phyloP scores from a whole-genome alignment of 2,888 invertebrate genomes.

The Spisula subtruncata region DNA sequence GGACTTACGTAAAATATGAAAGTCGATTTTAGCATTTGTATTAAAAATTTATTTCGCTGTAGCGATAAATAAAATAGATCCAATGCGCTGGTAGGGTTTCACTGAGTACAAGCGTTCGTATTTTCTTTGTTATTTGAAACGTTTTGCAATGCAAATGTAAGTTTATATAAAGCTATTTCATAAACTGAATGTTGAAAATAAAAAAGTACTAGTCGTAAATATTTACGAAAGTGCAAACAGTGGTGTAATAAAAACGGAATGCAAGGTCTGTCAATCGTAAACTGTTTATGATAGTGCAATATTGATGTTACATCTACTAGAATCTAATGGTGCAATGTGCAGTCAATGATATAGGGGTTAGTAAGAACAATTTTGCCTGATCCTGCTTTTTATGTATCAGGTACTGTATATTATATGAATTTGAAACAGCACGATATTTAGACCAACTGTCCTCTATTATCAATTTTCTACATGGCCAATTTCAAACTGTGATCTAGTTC shows the following conservation, averaged over 20 bases:
- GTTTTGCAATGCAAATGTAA: background rate
- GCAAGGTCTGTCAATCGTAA: background rate
- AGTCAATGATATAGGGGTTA: too few species aligned
- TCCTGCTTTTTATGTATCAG: too few species aligned
- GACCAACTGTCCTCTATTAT: too few species aligned
- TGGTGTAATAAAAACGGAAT: background rate
- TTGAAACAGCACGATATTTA: too few species aligned
- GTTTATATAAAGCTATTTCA: background rate
- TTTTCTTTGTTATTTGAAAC: constrained; percentile 11
- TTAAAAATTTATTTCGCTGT: background rate
- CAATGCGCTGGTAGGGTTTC: background rate
- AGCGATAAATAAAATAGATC: background rate
- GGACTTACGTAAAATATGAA: background rate
- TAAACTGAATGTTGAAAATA: constrained; percentile 4
- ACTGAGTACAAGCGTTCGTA: background rate
- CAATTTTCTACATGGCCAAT: too few species aligned
- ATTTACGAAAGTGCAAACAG: background rate
- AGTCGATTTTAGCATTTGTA: constrained; percentile 13
- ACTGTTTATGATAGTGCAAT: too few species aligned
- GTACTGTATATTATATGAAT: too few species aligned
- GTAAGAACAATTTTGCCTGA: too few species aligned
- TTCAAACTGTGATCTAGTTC: too few species aligned
- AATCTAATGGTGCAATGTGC: too few species aligned
- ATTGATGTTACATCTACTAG: too few species aligned
- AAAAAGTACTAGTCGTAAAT: background rate